Evolutionary conservation across 2,888 invertebrate genomes (phyloP), one percentile per base, ranked within the genome.

Genomic region (Quadroppia sp.): DNA sequence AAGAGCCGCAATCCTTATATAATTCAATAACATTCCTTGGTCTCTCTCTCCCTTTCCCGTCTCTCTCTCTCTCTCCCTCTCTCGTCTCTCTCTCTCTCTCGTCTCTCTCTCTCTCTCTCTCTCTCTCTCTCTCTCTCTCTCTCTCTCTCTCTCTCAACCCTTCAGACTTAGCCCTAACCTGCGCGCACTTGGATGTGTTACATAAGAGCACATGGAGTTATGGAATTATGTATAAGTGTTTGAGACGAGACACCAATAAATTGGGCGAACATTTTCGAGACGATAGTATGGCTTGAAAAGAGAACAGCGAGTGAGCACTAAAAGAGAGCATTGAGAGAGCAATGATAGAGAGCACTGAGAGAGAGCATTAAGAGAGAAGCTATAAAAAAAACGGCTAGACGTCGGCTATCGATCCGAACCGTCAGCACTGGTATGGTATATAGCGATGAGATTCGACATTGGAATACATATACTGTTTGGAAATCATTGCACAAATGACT

Each of bases 351-450:
- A 20, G 53, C 45, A 15, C 9, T 7, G 53, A 53, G 53, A 53
- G 53, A 53, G 53, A 53, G 23, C 6, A 20, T 36, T 7, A 11
- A 9, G 50, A 50, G 50, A 50, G 50, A 50, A 23, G 53, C 53
- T 53, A 53, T 53, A 53, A 53, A 53, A n/a, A 53, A 53, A 53
- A 53, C 53, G 53, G 23, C 53, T 53, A 53, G 53, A 53, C 53
- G 53, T 53, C 53, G 53, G 53, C 53, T 53, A 53, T 53, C 53
- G 53, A 53, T 53, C 53, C 23, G 28, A 53, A 25, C 53, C 28
- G 23, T 53, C 53, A 53, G 28, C 53, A 15, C 53, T 53, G 53
- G 53, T 17, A 50, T 53, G 53, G 53, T 50, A 50, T 36, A 36
- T 36, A 36, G 36, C 36, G 36, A 36, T 36, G 36, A n/a, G n/a